Evolutionary conservation across 2,797 vertebrate genomes (phyloP).

Genomic region (Cetoscarus ocellatus): DNA sequence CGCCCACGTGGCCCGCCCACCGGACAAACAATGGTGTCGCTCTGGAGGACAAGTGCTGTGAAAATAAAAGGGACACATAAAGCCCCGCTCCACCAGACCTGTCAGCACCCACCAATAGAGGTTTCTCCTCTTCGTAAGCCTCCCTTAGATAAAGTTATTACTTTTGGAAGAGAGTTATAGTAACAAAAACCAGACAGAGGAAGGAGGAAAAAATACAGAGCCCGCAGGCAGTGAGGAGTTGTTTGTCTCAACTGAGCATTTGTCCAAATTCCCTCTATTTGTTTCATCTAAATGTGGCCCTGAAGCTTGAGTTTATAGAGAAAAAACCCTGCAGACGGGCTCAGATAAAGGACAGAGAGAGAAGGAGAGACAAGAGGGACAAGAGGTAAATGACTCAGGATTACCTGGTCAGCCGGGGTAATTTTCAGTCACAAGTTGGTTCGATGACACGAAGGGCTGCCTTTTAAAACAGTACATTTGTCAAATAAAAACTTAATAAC

Average conservation of each 20-base stretch:
- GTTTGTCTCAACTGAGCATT: constrained; percentile 66
- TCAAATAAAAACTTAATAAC: too few relatives aligned
- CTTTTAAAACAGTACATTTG: not conserved
- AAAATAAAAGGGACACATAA: constrained; percentile 62
- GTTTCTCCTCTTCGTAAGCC: constrained; percentile 55
- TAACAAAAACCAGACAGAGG: not conserved
- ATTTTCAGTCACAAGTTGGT: constrained; percentile 6
- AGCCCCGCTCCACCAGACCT: constrained; percentile 36
- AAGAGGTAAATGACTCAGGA: constrained; percentile 22
- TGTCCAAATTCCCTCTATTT: constrained; percentile 68
- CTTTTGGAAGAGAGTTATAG: constrained; percentile 55
- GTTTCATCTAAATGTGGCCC: constrained; percentile 66
- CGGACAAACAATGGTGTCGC: constrained; percentile 64
- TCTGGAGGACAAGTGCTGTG: constrained; percentile 56
- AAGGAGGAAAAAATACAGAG: not conserved
- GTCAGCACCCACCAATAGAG: constrained; percentile 52
- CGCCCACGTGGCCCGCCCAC: constrained; percentile 46
- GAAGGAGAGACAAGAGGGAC: constrained; percentile 1
- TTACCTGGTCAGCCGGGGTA: constrained; percentile 10
- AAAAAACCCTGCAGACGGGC: constrained; percentile 48
- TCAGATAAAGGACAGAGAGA: constrained; percentile 48
- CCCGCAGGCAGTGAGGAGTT: constrained; percentile 40
- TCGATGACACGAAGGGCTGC: not conserved
- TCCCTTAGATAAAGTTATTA: constrained; percentile 68
- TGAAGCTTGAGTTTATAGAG: constrained; percentile 43